Conservation (phyloP, 2,888 invertebrate species). For the Acronicta psi region DNA sequence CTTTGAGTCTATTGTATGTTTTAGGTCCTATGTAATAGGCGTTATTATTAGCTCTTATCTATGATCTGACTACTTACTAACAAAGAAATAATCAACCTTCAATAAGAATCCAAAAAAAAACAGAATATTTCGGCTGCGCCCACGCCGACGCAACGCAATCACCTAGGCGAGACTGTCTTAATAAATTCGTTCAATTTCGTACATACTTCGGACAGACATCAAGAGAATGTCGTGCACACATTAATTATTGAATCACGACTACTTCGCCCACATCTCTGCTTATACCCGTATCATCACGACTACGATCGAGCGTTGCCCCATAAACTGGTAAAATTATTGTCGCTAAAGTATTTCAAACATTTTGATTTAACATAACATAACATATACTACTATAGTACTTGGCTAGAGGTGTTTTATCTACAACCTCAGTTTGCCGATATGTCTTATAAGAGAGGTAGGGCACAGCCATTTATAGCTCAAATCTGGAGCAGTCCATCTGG, state of each 20-base stretch:
- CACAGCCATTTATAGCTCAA: too few species aligned
- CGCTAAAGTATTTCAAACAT: background rate
- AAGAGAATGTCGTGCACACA: conserved; percentile 10
- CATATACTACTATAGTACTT: too few species aligned
- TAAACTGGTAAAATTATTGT: background rate
- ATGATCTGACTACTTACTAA: too few species aligned
- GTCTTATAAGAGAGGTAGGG: too few species aligned
- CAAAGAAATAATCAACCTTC: too few species aligned
- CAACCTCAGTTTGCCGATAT: too few species aligned
- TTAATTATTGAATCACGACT: conserved; percentile 12
- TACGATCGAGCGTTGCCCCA: background rate
- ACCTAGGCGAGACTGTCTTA: background rate
- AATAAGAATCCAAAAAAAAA: background rate
- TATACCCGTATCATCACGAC: conserved; percentile 6
- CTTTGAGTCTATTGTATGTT: too few species aligned
- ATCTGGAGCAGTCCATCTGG: too few species aligned
- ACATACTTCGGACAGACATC: background rate
- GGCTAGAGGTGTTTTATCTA: too few species aligned
- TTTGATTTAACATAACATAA: background rate
- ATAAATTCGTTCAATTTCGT: background rate
- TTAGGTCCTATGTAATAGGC: too few species aligned
- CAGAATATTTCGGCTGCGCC: background rate
- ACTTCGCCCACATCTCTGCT: conserved; percentile 4
- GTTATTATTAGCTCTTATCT: too few species aligned
- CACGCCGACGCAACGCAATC: background rate